Evolutionary conservation across 1,140 invertebrate species (phyloP).

Genomic region (Drosophila funebris): DNA sequence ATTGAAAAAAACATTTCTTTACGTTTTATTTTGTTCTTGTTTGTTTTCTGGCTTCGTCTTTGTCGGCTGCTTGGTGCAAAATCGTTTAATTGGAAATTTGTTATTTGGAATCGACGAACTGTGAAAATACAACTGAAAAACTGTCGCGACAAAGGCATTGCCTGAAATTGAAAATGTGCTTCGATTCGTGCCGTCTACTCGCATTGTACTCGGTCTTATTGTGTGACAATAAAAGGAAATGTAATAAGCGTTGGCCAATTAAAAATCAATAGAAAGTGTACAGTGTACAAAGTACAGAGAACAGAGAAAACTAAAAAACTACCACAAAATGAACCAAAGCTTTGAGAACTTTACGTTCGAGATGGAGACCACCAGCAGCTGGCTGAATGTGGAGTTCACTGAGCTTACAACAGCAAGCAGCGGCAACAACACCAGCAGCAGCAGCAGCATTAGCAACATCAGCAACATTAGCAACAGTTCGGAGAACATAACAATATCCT

Average conservation of each 20-base stretch:
- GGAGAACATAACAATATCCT: neutral
- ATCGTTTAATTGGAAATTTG: slow-evolving; percentile 74
- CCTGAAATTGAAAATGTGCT: slow-evolving; percentile 47
- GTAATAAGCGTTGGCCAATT: slow-evolving; percentile 32
- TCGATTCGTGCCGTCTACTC: neutral
- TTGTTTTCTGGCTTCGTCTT: slow-evolving; percentile 1
- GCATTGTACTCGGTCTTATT: slow-evolving; percentile 1
- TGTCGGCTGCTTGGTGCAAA: slow-evolving; percentile 48
- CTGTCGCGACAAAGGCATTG: slow-evolving; percentile 10
- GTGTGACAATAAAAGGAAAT: slow-evolving; percentile 52
- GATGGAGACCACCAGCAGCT: neutral
- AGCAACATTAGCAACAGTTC: slow-evolving; percentile 11
- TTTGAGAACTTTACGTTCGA: slow-evolving; percentile 16
- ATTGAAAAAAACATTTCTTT: slow-evolving; percentile 53
- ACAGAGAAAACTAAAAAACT: neutral
- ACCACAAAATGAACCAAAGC: slow-evolving; percentile 30
- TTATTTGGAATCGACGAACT: slow-evolving; percentile 66
- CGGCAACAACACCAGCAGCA: neutral
- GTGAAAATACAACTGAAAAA: slow-evolving; percentile 38
- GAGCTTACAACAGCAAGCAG: neutral
- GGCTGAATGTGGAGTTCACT: neutral
- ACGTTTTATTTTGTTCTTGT: neutral
- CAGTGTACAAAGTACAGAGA: neutral
- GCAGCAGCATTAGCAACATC: slow-evolving; percentile 5
- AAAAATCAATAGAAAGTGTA: slow-evolving; percentile 20